These are phyloP conservation scores for Lithophane ornitopus DNA, from an alignment of 2,888 invertebrate genomes.

Conservation along the genomic window DNA sequence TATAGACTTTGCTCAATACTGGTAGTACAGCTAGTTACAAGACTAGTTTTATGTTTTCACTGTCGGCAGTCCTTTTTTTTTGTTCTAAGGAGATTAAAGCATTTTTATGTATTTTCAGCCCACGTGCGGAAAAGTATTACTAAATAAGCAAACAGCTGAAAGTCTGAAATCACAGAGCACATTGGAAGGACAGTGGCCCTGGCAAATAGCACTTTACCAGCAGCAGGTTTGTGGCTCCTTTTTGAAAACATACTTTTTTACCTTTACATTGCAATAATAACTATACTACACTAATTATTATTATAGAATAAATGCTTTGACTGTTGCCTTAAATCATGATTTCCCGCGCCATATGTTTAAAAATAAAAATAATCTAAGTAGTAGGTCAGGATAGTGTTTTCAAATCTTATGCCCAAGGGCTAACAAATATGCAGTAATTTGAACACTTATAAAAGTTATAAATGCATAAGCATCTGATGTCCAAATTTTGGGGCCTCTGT, in stretches of 20 bases:
- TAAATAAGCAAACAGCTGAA: constrained; percentile 3
- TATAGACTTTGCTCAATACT: no score
- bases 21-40: no score
- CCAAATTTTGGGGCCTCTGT: neutral
- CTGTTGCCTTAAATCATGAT: no score
- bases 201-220: constrained; percentile 92
- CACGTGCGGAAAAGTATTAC: constrained; percentile 51
- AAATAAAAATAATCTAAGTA: no score
- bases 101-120: constrained; percentile 40
- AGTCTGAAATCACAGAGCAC: constrained; percentile 28
- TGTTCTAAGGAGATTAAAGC: no score
- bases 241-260: neutral
- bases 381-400: neutral
- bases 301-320: no score
- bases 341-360: no score
- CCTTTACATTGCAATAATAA: no score
- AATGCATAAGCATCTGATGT: neutral
- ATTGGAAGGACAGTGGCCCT: constrained; percentile 88
- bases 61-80: no score
- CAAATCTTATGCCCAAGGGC: neutral
- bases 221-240: constrained; percentile 59
- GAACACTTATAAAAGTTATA: neutral
- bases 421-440: neutral
- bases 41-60: no score
- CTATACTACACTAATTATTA: no score